These are phyloP conservation scores for Garrulus glandarius DNA, from an alignment of 2,797 vertebrate species.

Conservation along the genomic window DNA sequence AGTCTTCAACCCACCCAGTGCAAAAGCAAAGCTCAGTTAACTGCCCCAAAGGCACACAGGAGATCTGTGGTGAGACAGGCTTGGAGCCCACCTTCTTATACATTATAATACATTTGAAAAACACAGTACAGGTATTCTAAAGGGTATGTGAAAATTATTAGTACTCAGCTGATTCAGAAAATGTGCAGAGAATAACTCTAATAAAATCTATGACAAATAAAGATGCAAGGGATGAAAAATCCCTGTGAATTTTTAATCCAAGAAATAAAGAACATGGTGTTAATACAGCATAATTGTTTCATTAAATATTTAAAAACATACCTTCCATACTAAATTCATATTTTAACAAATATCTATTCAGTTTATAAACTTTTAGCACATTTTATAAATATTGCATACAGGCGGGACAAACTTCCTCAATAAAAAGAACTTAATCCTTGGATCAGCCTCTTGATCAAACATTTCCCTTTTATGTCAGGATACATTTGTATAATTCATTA, in stretches of 20 bases:
- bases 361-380: neutral
- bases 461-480: constrained; percentile 20
- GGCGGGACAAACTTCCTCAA: neutral
- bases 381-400: constrained; percentile 14
- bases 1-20: neutral
- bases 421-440: neutral
- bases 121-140: neutral
- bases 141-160: neutral
- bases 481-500: constrained; percentile 34
- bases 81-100: neutral
- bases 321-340: neutral
- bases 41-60: neutral
- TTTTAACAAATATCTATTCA: neutral
- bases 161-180: neutral
- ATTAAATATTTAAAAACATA: constrained; percentile 60
- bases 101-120: neutral
- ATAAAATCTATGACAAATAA: neutral
- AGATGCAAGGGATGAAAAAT: neutral
- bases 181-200: neutral
- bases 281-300: constrained; percentile 14
- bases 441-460: constrained; percentile 36
- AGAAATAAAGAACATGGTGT: constrained; percentile 3
- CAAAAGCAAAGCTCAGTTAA: neutral
- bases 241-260: constrained; percentile 19
- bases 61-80: neutral